Base-by-base conservation (phyloP, 2,113 vertebrate genomes). In the Ranitomeya variabilis region DNA sequence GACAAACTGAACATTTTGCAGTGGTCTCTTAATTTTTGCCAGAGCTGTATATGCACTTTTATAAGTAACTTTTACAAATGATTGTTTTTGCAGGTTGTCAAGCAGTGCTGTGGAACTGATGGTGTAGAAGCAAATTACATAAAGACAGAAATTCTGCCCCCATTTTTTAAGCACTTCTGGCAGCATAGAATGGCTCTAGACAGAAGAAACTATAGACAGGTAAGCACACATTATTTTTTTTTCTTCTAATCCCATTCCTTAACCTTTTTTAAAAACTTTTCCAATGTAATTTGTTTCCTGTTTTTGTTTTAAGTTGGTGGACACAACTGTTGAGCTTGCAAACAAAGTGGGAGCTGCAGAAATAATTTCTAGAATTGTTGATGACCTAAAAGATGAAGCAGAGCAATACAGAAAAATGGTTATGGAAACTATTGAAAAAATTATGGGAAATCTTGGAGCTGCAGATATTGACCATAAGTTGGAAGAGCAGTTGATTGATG, bases 391-490 rank as follows among this genome's bases (percentile, higher is more conserved):
- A 91, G 98, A 99, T 86, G 98, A 99, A 91, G 98, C 98, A 3
- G 98, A 99, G 79, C 98, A 99, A 91, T 99, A 99, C 95, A 95
- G 98, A 79, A 99, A 99, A 93, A 99, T 99, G 98, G 98, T 99
- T 85, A 99, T 99, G 98, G 98, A 99, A 90, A 99, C 98, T 15
- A 99, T 99, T 80, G 98, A 99, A 91, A 99, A 99, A 92, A 99
- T 99, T 87, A 99, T 99, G 98, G 98, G 98, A 55, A 99, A 99
- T 91, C 93, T 99, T 77, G 98, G 98, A 0, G 98, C 98, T 2
- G 98, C 98, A 4, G 98, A 99, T 92, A 99, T 99, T 1, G 98
- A 99, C 92, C 98, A 99, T 91, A 99, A 99, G 89, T 96, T 99
- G 89, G 98, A 99, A 92, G 98, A 99, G 90, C 98, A 99, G 80